Evolutionary conservation across 2,113 vertebrate genomes (phyloP).

Genomic region (Osmerus mordax): DNA sequence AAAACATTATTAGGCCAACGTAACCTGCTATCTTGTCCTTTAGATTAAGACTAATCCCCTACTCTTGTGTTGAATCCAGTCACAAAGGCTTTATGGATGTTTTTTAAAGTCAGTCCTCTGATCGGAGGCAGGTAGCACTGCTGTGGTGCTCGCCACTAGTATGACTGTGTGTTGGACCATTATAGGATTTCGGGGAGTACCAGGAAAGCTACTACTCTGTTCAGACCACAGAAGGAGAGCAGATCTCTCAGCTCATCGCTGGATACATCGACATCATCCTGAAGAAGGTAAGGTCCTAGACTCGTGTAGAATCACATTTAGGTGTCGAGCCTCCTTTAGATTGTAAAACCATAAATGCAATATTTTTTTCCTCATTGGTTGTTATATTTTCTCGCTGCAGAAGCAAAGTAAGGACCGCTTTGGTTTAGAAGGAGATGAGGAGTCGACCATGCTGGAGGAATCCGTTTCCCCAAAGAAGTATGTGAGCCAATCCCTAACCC

Average conservation of each 20-base stretch:
- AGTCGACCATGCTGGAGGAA: constrained; percentile 98
- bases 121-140: not conserved
- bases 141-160: not conserved
- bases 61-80: too few relatives aligned
- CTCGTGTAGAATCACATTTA: too few relatives aligned
- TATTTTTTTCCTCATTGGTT: not conserved
- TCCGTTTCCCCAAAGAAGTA: constrained; percentile 98
- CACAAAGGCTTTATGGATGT: too few relatives aligned
- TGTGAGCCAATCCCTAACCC: constrained; percentile 27
- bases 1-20: too few relatives aligned
- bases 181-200: constrained; percentile 86
- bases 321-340: not conserved
- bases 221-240: constrained; percentile 97
- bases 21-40: too few relatives aligned
- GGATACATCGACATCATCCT: constrained; percentile 99
- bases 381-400: constrained; percentile 60
- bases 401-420: constrained; percentile 99
- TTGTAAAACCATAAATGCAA: too few relatives aligned
- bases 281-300: constrained; percentile 82
- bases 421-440: constrained; percentile 96
- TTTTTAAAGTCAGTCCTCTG: not conserved
- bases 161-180: not conserved
- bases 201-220: constrained; percentile 99
- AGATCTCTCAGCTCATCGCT: constrained; percentile 98
- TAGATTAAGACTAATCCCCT: too few relatives aligned